Base-by-base conservation (phyloP, 2,113 vertebrate species). In the Todiramphus chloris region DNA sequence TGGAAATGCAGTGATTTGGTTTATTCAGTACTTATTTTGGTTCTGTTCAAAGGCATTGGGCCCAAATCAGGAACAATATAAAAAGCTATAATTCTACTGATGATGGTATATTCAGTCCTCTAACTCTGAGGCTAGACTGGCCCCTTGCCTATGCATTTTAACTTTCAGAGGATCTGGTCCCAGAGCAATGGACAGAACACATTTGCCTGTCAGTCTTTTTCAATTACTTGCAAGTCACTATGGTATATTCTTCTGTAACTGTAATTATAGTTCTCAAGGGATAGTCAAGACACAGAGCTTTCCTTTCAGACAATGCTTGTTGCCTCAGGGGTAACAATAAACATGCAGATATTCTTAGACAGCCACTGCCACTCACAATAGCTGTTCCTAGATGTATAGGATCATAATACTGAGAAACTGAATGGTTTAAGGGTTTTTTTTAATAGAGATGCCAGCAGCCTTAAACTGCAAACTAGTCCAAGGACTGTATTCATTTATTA, bases 281-380 rank as follows among this genome's bases (percentile, higher is more conserved):
- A 96, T 69, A 95, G 44, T 62, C 24, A 95, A 86, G 89, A 94
- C 78, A 93, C 75, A 78, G 79, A 94, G 80, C 83, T 89, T 97
- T 96, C 77, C 83, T 94, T 96, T 95, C 92, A 87, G 67, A 93
- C 80, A 96, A 90, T 92, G 79, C 63, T 76, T 87, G 5, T 91
- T 95, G 88, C 84, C 83, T 94, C 87, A 73, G 44, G 83, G 90
- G 83, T 37, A 94, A 94, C 60, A 89, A 76, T 75, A 97, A 97
- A 82, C 95, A 89, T 93, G 78, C 90, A 94, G 86, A 93, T 95
- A 95, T 88, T 97, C 88, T 88, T 94, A 94, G 88, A 81, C 64
- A 93, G 67, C 43, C 48, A 82, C 93, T 94, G 62, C 83, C 66
- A 90, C 39, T 94, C 94, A 96, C 67, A 94, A 58, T 96, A 95